Base-by-base conservation (phyloP, 2,797 vertebrate genomes). In the Rhabdomys pumilio region DNA sequence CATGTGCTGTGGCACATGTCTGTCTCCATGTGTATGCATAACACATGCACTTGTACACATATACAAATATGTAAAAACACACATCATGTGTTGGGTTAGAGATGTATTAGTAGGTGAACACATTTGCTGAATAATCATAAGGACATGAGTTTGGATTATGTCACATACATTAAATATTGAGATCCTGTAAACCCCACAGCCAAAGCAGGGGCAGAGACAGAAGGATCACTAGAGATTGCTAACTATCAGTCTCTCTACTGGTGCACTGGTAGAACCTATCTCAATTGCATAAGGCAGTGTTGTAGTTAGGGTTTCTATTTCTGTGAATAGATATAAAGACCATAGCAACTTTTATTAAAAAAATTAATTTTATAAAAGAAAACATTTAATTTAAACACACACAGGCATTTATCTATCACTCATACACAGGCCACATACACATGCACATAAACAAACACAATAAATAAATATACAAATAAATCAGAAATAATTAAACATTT, bases 211-310 rank as follows among this genome's bases (percentile, higher is more conserved):
- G 5, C 29, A 84, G 29, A 34, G 34, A 34, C 41, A 47, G 2
- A 63, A 47, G 57, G 7, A 29, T 61, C 14, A 31, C 11, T 29
- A 10, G n/a, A 59, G 22, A 15, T 84, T 47, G 82, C 82, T 65
- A 15, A 29, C 17, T 41, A 20, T 10, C 5, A 19, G 1, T 9
- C 8, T 50, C 3, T 65, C 41, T 24, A 2, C 8, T 63, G 0
- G 2, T 61, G 7, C 9, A 50, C 38, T 84, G 17, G 41, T 4
- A 65, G 17, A 63, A 26, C 41, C 7, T 13, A 22, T 34, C 12
- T 13, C 29, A 34, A 84, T 5, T 6, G 5, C 29, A 34, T 65
- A 47, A 20, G 17, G 34, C 7, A n/a, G 34, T 72, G 1, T 9
- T 38, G n/a, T 38, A 72, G n/a, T 72, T 72, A 72, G 17, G 69